Evolutionary conservation across 2,888 invertebrate species (phyloP).

Genomic region (Eurois occulta): DNA sequence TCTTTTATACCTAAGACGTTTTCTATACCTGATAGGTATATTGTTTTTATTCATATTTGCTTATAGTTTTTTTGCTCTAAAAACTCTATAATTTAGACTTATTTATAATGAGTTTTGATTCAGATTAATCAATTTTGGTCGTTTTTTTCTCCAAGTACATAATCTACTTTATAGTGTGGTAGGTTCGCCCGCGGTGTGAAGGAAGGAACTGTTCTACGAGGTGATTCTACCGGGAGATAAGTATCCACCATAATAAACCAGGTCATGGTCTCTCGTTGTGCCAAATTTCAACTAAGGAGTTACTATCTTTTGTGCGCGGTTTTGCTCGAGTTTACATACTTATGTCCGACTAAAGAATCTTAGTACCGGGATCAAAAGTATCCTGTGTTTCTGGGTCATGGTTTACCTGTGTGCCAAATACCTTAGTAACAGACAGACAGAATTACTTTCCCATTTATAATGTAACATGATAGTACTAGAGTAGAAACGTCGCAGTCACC

Average conservation of each 20-base stretch:
- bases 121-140: neutral
- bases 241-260: too few species aligned
- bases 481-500: neutral
- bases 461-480: neutral
- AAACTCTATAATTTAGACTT: neutral
- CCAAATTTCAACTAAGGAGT: neutral
- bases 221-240: neutral
- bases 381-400: neutral
- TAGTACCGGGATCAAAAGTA: neutral
- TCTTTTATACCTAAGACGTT: constrained; percentile 46
- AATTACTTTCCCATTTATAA: neutral
- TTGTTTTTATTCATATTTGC: neutral
- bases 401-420: neutral
- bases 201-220: neutral
- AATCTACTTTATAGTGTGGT: too few species aligned
- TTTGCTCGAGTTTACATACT: neutral
- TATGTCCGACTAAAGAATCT: neutral
- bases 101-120: too few species aligned
- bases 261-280: too few species aligned
- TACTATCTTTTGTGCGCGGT: neutral
- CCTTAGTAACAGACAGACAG: neutral
- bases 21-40: neutral
- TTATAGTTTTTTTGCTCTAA: neutral
- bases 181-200: neutral
- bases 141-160: too few species aligned